phyloP scores from a whole-genome alignment of 2,888 invertebrate species.

The Plagiodera versicolora region DNA sequence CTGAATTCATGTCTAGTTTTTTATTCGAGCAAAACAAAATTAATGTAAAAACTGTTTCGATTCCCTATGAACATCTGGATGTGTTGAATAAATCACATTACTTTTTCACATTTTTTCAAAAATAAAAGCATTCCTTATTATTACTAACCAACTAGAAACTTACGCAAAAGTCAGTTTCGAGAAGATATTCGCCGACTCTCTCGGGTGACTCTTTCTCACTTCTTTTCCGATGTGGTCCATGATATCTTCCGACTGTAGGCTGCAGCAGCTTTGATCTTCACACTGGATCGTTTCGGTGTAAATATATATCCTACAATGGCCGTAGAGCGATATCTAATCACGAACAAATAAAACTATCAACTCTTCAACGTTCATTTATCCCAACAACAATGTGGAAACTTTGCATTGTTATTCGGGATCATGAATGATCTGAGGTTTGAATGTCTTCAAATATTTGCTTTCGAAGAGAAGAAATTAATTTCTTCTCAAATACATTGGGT shows the following conservation, averaged over 20 bases:
- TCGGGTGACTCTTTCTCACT: conserved; percentile 62
- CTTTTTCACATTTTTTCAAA: too few species aligned
- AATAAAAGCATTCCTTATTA: too few species aligned
- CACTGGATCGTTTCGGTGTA: not conserved
- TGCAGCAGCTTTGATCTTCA: not conserved
- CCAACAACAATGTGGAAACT: not conserved
- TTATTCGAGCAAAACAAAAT: too few species aligned
- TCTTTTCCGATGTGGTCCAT: conserved; percentile 61
- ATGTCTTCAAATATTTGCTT: not conserved
- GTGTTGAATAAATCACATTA: too few species aligned
- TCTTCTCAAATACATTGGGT: too few species aligned
- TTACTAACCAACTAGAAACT: conserved; percentile 44
- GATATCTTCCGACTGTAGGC: not conserved
- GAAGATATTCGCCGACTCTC: conserved; percentile 63
- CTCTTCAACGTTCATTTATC: not conserved
- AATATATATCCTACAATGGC: not conserved
- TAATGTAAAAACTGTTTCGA: too few species aligned
- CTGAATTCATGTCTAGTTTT: too few species aligned
- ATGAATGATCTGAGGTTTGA: not conserved
- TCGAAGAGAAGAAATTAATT: not conserved
- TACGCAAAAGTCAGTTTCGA: conserved; percentile 70
- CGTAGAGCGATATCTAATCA: not conserved
- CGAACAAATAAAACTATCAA: not conserved
- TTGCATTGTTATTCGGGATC: not conserved
- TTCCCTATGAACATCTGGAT: too few species aligned